phyloP scores from a whole-genome alignment of 2,797 vertebrate species.

The Gobio occitaniae region DNA sequence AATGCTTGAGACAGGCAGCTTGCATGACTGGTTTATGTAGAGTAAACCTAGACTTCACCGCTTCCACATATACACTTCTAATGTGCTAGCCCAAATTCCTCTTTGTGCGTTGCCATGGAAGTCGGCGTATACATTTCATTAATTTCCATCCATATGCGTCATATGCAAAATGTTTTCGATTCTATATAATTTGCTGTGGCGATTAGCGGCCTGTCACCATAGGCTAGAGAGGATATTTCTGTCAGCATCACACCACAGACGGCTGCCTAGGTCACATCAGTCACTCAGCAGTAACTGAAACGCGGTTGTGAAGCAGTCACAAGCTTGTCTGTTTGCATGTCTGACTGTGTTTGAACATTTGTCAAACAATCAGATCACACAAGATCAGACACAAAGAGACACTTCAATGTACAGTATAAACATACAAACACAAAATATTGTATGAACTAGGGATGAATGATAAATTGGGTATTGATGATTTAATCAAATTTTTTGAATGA shows the following conservation, averaged over 20 bases:
- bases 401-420: neutral
- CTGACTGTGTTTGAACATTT: slow-evolving; percentile 20
- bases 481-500: too few relatives aligned
- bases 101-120: neutral
- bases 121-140: neutral
- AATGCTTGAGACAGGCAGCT: slow-evolving; percentile 7
- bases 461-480: neutral
- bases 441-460: neutral
- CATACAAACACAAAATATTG: neutral
- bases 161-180: neutral
- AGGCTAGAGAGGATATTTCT: neutral
- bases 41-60: slow-evolving; percentile 7
- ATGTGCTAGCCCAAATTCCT: neutral
- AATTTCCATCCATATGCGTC: neutral
- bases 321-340: slow-evolving; percentile 30
- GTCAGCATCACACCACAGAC: slow-evolving; percentile 11
- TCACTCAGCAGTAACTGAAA: slow-evolving; percentile 29
- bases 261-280: slow-evolving; percentile 21
- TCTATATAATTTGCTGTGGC: slow-evolving; percentile 19
- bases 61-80: slow-evolving; percentile 5
- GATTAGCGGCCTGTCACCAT: slow-evolving; percentile 45
- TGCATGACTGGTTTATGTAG: slow-evolving; percentile 14
- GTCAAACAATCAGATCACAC: slow-evolving; percentile 7
- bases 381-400: slow-evolving; percentile 22
- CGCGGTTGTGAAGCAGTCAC: slow-evolving; percentile 18